Base-by-base conservation (phyloP, 2,113 vertebrate species). In the Dicaeum eximium region DNA sequence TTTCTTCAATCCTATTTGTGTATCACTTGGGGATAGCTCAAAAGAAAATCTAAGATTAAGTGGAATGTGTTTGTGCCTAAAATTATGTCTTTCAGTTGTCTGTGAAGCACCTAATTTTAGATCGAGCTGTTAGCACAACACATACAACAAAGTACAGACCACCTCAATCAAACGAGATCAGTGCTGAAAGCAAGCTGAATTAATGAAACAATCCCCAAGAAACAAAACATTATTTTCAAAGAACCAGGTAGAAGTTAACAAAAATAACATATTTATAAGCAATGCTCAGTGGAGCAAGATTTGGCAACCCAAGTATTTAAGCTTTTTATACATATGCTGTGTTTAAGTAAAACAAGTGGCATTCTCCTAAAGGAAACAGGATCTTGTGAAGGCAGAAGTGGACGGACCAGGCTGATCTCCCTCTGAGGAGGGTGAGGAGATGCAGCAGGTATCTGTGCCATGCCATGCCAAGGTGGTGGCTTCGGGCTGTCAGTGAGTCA, bases 51-150 rank as follows among this genome's bases (percentile, higher is more conserved):
- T 37, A 53, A 77, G 79, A 88, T 61, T 27, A 88, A 86, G 72
- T 90, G 92, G 75, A 95, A 77, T 1, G 84, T 94, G 91, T 66
- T 94, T 54, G 25, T 92, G 94, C 84, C 92, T 70, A 70, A 81
- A 90, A 95, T 69, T 8, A 56, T 6, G 25, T 57, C 75, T 88
- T 95, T 84, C 81, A 17, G 70, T 81, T 85, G 62, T 61, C 83
- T 91, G 93, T 83, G 93, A 95, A 89, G 74, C 73, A 50, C 67
- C 74, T 91, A 78, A 94, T 86, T 97, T 96, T 92, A 95, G 88
- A 45, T 93, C 92, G 53, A 97, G 66, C 92, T 85, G 57, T 79
- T 80, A 95, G 47, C 56, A 57, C 22, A 79, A 67, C 40, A 88
- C 40, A 88, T 17, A 88, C 82, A 69, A 86, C 17, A 81, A 80